Conservation (phyloP, 2,888 invertebrate species). For the Willowsia nigromaculata region DNA sequence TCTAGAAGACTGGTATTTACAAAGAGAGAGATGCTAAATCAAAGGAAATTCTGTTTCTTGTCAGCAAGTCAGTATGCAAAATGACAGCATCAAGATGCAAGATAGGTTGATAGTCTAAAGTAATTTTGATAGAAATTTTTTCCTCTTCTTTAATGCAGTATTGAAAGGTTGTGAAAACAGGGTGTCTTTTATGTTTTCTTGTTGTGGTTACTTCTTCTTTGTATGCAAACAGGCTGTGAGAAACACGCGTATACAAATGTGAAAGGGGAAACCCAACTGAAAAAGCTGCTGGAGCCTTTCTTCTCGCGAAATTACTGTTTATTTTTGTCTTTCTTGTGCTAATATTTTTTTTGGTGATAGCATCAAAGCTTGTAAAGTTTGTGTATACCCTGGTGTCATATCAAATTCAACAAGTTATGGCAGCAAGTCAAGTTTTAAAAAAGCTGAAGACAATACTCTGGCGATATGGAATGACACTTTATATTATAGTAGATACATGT, state of each 20-base stretch:
- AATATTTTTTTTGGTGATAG: not conserved
- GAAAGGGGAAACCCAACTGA: not conserved
- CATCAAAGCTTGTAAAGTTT: not conserved
- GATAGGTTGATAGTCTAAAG: conserved; percentile 15
- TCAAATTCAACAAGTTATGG: conserved; percentile 66
- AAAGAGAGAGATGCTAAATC: not conserved
- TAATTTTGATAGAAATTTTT: not conserved
- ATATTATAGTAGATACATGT: too few relatives aligned
- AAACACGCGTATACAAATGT: not conserved
- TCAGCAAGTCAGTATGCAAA: not conserved
- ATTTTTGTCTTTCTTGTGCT: not conserved
- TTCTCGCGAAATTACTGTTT: not conserved
- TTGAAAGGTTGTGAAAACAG: conserved; percentile 26
- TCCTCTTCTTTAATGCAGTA: conserved; percentile 19
- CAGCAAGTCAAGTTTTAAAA: conserved; percentile 8
- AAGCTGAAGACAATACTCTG: not conserved
- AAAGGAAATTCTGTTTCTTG: not conserved
- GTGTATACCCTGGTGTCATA: conserved; percentile 46
- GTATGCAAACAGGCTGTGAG: too few relatives aligned
- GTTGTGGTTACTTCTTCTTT: too few relatives aligned
- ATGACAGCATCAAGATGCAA: conserved; percentile 2
- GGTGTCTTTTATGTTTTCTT: too few relatives aligned
- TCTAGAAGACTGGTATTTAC: not conserved
- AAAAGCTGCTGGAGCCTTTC: not conserved
- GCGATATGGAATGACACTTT: not conserved